Evolutionary conservation across 1,140 invertebrate species (phyloP).

Genomic region (Bicyclus anynana): DNA sequence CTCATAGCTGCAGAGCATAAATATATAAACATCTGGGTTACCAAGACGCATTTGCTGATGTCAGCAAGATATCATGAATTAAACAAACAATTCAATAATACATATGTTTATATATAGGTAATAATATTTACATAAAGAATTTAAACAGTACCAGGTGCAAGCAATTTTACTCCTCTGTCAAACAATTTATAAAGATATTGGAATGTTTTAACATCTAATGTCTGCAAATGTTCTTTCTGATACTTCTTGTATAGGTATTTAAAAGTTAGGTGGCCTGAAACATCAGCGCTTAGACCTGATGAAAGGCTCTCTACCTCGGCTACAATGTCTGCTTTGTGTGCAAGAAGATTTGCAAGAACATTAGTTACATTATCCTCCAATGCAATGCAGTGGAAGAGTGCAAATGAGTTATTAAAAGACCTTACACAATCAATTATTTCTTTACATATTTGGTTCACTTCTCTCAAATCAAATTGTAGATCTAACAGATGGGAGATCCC

Average conservation of each 20-base stretch:
- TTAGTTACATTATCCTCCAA: slow-evolving; percentile 78
- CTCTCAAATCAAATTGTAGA: slow-evolving; percentile 75
- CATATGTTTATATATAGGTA: too few species aligned
- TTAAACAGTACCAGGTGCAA: slow-evolving; percentile 79
- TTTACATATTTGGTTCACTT: slow-evolving; percentile 78
- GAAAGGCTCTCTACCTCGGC: slow-evolving; percentile 81
- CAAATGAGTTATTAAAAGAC: slow-evolving; percentile 45
- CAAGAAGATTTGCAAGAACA: slow-evolving; percentile 78
- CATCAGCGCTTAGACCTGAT: slow-evolving; percentile 82
- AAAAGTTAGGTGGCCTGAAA: slow-evolving; percentile 82
- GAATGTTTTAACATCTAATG: slow-evolving; percentile 57
- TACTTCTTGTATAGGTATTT: slow-evolving; percentile 63
- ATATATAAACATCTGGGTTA: too few species aligned
- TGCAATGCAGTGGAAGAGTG: slow-evolving; percentile 51
- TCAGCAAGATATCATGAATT: too few species aligned
- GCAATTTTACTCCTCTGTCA: slow-evolving; percentile 84
- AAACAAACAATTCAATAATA: too few species aligned
- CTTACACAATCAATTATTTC: slow-evolving; percentile 58
- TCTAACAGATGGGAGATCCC: slow-evolving; percentile 84
- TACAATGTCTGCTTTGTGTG: slow-evolving; percentile 79
- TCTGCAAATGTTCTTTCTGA: slow-evolving; percentile 55
- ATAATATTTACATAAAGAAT: neutral
- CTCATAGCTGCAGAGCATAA: too few species aligned
- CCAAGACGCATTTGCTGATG: too few species aligned
- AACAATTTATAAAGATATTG: slow-evolving; percentile 83